Conservation (phyloP, 2,888 invertebrate genomes). For the Acanthosepion lycidas region DNA sequence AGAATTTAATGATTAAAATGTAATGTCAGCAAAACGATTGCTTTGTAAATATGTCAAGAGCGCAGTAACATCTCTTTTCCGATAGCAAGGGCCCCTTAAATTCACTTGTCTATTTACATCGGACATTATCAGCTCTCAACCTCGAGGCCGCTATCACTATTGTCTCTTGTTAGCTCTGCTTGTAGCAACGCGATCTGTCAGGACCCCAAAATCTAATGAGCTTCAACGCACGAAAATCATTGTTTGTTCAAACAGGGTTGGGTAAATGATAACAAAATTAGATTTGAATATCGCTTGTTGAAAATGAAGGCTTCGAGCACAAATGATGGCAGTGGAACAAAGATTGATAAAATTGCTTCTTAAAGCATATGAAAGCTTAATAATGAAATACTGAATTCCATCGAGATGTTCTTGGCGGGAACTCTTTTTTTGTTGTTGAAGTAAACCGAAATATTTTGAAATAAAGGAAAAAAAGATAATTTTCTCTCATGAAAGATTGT, state of each 20-base stretch:
- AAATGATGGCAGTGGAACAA: neutral
- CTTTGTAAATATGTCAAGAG: neutral
- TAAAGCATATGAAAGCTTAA: neutral
- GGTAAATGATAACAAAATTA: neutral
- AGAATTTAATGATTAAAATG: constrained; percentile 2
- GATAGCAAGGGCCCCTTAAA: neutral
- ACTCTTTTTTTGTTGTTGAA: too few species aligned
- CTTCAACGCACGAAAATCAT: neutral
- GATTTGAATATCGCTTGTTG: neutral
- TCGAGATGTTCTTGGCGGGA: too few species aligned
- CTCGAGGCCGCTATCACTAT: neutral
- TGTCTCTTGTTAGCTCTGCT: neutral
- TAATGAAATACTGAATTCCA: too few species aligned
- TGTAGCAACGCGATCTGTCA: neutral
- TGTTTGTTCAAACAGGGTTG: neutral
- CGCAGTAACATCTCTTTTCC: neutral
- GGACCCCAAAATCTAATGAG: neutral
- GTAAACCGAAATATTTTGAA: too few species aligned
- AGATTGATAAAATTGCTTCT: neutral
- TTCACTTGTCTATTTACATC: neutral
- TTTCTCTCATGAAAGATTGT: too few species aligned
- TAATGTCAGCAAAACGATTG: neutral
- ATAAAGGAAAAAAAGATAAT: too few species aligned
- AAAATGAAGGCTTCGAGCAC: neutral
- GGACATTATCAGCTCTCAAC: neutral